Percentiles rank a stretch among this genome's conserved stretches.
phyloP scores from a whole-genome alignment of 2,113 vertebrate genomes.

The Chaenogobius annularis region DNA sequence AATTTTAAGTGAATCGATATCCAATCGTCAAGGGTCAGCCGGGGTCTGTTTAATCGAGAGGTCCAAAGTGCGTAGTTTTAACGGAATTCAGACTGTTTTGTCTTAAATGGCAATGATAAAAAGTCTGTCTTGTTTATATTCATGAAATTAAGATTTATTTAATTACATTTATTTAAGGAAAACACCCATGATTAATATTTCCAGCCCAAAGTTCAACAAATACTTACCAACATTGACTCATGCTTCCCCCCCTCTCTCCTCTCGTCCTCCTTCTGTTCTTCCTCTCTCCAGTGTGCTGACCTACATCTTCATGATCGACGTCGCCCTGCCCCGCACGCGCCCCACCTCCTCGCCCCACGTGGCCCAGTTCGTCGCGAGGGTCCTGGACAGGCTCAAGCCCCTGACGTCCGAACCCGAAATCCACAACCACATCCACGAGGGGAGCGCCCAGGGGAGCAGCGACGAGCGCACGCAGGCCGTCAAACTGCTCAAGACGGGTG shows the following conservation, averaged over 20 bases:
- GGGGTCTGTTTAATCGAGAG: too few relatives aligned
- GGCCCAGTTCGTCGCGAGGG: constrained; percentile 86
- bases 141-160: too few relatives aligned
- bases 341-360: constrained; percentile 90
- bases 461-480: constrained; percentile 96
- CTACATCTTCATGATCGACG: constrained; percentile 98
- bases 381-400: constrained; percentile 88
- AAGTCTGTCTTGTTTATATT: too few relatives aligned
- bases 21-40: too few relatives aligned
- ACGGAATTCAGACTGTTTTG: too few relatives aligned
- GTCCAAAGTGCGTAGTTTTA: too few relatives aligned
- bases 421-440: constrained; percentile 94
- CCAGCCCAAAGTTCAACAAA: neutral
- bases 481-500: constrained; percentile 96
- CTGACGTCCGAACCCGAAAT: constrained; percentile 93
- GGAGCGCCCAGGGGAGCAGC: constrained; percentile 89
- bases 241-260: neutral
- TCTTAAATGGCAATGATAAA: too few relatives aligned
- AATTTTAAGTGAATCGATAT: too few relatives aligned
- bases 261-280: neutral
- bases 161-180: too few relatives aligned
- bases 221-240: neutral
- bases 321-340: constrained; percentile 88
- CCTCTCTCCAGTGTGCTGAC: constrained; percentile 88
- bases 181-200: too few relatives aligned